These are phyloP conservation scores for Polypterus senegalus DNA, from an alignment of 2,113 vertebrate genomes.

Conservation along the genomic window DNA sequence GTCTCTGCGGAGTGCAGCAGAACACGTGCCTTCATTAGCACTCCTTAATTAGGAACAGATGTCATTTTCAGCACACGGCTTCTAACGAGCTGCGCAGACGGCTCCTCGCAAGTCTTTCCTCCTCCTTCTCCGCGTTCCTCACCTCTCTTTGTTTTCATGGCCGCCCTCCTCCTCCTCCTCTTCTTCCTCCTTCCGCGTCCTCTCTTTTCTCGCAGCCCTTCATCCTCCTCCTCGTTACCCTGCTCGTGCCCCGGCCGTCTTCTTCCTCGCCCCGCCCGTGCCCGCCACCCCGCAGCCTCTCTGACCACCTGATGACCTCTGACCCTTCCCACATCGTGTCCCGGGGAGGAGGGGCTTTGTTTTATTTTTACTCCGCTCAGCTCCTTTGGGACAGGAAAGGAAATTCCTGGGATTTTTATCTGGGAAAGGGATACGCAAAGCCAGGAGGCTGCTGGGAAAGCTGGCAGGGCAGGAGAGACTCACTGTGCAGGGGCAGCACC, in stretches of 20 bases:
- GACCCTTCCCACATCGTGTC: no score
- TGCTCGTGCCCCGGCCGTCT: neutral
- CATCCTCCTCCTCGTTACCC: neutral
- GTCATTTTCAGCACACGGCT: constrained; percentile 28
- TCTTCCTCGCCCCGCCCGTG: constrained; percentile 1
- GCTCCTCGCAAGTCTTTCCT: constrained; percentile 13
- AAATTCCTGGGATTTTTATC: constrained; percentile 25
- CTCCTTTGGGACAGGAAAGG: constrained; percentile 29
- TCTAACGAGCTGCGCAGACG: constrained; percentile 4
- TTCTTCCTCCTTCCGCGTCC: constrained; percentile 1
- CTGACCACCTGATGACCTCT: no score
- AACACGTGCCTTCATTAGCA: constrained; percentile 51
- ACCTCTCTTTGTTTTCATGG: neutral
- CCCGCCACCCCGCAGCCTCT: neutral
- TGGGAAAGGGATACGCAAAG: neutral
- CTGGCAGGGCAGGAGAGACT: neutral
- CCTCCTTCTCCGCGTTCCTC: neutral
- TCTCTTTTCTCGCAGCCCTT: neutral
- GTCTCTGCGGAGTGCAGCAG: constrained; percentile 40
- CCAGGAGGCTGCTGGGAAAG: neutral
- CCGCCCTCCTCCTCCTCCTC: neutral
- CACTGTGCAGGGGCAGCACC: neutral
- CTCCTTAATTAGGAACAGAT: constrained; percentile 54
- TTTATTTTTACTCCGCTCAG: constrained; percentile 13
- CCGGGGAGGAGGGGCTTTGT: constrained; percentile 3